Conservation (phyloP, 2,113 vertebrate genomes). For the Patagioenas fasciata region DNA sequence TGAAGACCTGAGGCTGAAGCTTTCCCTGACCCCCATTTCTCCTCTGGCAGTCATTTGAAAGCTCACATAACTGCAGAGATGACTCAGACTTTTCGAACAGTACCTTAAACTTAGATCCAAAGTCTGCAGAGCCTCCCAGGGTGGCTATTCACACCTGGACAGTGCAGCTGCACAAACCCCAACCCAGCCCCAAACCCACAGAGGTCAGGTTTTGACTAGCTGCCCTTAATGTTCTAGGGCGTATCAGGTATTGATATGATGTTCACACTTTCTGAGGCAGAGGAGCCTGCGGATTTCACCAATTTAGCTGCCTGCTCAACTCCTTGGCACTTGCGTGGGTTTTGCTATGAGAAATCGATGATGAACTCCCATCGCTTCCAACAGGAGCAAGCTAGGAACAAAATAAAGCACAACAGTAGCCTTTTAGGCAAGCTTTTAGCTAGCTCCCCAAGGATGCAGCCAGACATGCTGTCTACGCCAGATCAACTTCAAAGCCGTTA, state of each 20-base stretch:
- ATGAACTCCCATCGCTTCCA: background rate
- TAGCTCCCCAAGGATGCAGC: conserved; percentile 5
- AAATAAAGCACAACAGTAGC: conserved; percentile 6
- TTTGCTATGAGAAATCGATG: background rate
- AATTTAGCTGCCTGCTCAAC: background rate
- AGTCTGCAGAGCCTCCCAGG: background rate
- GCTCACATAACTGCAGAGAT: background rate
- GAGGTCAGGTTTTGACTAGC: background rate
- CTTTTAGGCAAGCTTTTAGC: conserved; percentile 20
- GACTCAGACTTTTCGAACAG: background rate
- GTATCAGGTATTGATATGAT: background rate
- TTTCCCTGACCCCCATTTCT: background rate
- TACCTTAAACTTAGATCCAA: background rate
- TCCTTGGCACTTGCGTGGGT: background rate
- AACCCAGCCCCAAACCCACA: background rate
- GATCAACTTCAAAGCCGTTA: conserved; percentile 28
- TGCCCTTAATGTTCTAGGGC: background rate
- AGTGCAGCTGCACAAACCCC: background rate
- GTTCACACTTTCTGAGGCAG: background rate
- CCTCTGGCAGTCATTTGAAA: background rate
- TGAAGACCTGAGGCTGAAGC: background rate
- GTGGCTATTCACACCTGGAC: background rate
- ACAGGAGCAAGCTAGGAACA: background rate
- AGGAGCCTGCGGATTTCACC: background rate
- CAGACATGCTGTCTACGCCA: background rate